A percentile compares a stretch with the other conserved stretches of the same genome.
Conservation (phyloP, 1,140 invertebrate genomes). For the Bombus superbus region DNA sequence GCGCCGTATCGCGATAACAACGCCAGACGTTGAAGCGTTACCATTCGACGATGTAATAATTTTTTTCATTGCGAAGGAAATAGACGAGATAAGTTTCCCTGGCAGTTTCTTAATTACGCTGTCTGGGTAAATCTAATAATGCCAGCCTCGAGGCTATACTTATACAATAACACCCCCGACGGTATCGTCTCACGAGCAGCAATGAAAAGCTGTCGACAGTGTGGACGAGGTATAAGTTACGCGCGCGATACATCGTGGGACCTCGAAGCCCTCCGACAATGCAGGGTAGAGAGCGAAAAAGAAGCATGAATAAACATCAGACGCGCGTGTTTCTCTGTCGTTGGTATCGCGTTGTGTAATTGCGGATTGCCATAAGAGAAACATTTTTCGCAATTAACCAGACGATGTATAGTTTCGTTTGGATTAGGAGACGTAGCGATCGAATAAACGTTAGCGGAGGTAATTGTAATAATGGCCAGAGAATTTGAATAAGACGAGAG, state of each 20-base stretch:
- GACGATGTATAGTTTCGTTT: neutral
- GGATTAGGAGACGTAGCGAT: neutral
- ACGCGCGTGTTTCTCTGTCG: slow-evolving; percentile 30
- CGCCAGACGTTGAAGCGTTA: neutral
- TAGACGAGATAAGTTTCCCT: neutral
- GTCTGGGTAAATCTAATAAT: slow-evolving; percentile 54
- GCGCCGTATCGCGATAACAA: neutral
- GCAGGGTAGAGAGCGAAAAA: slow-evolving; percentile 28
- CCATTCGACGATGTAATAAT: neutral
- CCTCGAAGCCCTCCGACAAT: slow-evolving; percentile 50
- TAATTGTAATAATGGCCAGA: neutral
- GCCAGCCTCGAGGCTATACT: slow-evolving; percentile 21
- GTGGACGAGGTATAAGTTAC: slow-evolving; percentile 51
- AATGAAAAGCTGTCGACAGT: slow-evolving; percentile 42
- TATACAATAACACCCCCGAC: slow-evolving; percentile 47
- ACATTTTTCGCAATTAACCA: slow-evolving; percentile 17
- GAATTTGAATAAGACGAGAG: neutral
- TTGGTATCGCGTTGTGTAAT: slow-evolving; percentile 40
- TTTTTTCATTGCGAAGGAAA: neutral
- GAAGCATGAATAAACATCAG: slow-evolving; percentile 62
- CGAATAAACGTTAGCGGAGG: no score
- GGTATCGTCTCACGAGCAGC: slow-evolving; percentile 51
- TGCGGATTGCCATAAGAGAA: slow-evolving; percentile 41
- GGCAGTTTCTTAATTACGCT: neutral
- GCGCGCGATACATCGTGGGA: slow-evolving; percentile 60